phyloP scores from a whole-genome alignment of 2,888 invertebrate genomes.

The Ernsta delagoae region DNA sequence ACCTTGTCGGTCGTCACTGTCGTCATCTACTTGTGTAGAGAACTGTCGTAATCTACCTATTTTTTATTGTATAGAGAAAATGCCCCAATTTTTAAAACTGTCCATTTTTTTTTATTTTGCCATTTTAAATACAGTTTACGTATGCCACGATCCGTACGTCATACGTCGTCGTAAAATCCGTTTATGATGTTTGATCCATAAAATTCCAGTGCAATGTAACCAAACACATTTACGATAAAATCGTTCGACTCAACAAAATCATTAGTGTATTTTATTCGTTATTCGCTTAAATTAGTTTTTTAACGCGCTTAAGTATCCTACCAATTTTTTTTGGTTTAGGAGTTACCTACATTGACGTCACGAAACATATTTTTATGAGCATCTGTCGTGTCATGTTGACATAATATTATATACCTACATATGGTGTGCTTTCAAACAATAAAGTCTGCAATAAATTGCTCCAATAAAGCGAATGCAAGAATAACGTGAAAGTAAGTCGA shows the following conservation, averaged over 20 bases:
- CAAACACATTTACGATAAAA: slow-evolving; percentile 39
- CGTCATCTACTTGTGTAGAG: too few species aligned
- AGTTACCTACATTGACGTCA: slow-evolving; percentile 49
- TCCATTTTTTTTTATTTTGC: slow-evolving; percentile 5
- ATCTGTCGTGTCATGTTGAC: slow-evolving; percentile 76
- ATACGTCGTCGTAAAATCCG: slow-evolving; percentile 40
- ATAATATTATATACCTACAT: slow-evolving; percentile 56
- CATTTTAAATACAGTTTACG: slow-evolving; percentile 20
- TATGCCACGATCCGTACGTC: slow-evolving; percentile 45
- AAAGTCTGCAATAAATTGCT: slow-evolving; percentile 68
- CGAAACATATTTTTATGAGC: slow-evolving; percentile 63
- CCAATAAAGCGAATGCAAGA: slow-evolving; percentile 54
- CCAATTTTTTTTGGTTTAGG: slow-evolving; percentile 22
- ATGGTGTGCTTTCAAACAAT: slow-evolving; percentile 65
- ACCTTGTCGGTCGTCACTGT: too few species aligned
- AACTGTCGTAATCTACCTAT: too few species aligned
- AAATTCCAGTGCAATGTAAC: slow-evolving; percentile 54
- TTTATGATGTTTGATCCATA: slow-evolving; percentile 44
- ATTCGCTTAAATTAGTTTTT: slow-evolving; percentile 39
- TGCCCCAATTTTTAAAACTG: too few species aligned
- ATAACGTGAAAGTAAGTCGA: slow-evolving; percentile 66
- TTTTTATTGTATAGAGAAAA: too few species aligned
- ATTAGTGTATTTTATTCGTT: slow-evolving; percentile 41
- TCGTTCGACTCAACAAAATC: slow-evolving; percentile 41
- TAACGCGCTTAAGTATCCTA: too few species aligned